Base-by-base conservation (phyloP, 1,140 invertebrate genomes). In the Probaryconus sp. region DNA sequence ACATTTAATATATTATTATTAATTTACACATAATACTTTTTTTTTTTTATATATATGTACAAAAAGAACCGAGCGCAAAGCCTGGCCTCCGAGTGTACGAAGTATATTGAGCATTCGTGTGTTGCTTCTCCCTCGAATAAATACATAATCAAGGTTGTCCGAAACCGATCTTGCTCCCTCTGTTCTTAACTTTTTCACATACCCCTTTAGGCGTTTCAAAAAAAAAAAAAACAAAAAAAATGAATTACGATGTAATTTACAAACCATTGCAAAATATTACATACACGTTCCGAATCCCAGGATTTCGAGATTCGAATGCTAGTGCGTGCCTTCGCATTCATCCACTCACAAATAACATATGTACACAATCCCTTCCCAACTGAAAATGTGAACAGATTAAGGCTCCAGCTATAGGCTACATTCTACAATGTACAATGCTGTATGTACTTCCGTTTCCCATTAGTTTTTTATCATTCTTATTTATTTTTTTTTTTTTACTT, bases 341-440 rank as follows among this genome's bases (percentile, higher is more conserved):
- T 85, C 70, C 82, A 84, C 85, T 78, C 81, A 60, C 47, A 80
- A 83, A 86, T 85, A 86, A 87, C 85, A 83, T 88, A 88, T 87
- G 76, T 88, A 88, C 85, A 87, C 78, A 84, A 85, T 87, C 83
- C 78, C 76, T 63, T 81, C 74, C 75, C 76, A 86, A 87, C 83
- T 70, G 74, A 87, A 83, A 84, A 77, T 80, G 78, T 86, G 81
- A 88, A 88, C 83, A 86, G 83, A 88, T 85, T 88, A 88, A 88
- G 86, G 87, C 87, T 87, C 84, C 86, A 85, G 84, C 85, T 87
- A 86, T 86, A 87, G 82, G 85, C 84, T 87, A 87, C 81, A 72
- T 82, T 83, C 85, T 87, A 86, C 80, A 88, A 88, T 88, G 83
- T 88, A 88, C 85, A 88, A 87, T 85, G 78, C 78, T 83, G 83